phyloP scores from a whole-genome alignment of 2,888 invertebrate genomes.

The Mythimna impura region DNA sequence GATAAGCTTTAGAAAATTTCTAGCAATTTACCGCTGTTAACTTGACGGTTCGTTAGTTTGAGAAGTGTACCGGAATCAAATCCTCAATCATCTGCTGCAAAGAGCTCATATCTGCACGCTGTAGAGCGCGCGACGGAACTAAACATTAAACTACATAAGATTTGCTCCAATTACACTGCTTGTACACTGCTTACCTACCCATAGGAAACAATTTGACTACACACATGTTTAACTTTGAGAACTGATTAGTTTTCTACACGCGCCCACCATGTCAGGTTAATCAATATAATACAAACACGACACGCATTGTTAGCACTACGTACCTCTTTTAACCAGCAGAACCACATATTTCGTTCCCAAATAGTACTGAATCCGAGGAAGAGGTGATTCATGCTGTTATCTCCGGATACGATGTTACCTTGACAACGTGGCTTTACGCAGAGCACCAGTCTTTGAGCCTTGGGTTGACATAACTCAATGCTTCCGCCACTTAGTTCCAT shows the following conservation, averaged over 20 bases:
- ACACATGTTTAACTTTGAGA: conserved; percentile 37
- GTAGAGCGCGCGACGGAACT: conserved; percentile 65
- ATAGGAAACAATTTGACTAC: conserved; percentile 51
- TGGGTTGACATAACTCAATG: conserved; percentile 85
- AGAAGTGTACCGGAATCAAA: conserved; percentile 89
- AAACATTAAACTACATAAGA: conserved; percentile 65
- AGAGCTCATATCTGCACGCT: conserved; percentile 65
- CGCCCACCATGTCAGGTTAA: conserved; percentile 30
- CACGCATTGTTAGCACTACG: conserved; percentile 51
- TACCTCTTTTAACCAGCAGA: conserved; percentile 92
- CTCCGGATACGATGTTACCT: conserved; percentile 77
- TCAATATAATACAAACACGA: conserved; percentile 28
- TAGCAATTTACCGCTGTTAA: conserved; percentile 82
- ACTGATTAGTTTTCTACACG: conserved; percentile 41
- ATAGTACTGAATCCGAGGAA: conserved; percentile 92
- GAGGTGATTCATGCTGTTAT: conserved; percentile 86
- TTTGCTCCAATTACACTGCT: conserved; percentile 69
- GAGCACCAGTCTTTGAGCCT: conserved; percentile 84
- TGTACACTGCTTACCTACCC: conserved; percentile 35
- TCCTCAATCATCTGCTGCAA: conserved; percentile 79
- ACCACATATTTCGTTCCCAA: conserved; percentile 93
- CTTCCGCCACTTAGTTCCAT: conserved; percentile 85
- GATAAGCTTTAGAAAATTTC: conserved; percentile 81
- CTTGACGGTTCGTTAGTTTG: conserved; percentile 85
- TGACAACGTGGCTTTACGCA: conserved; percentile 85